Base-by-base conservation (phyloP, 2,797 vertebrate genomes). In the Myiothlypis coronata region DNA sequence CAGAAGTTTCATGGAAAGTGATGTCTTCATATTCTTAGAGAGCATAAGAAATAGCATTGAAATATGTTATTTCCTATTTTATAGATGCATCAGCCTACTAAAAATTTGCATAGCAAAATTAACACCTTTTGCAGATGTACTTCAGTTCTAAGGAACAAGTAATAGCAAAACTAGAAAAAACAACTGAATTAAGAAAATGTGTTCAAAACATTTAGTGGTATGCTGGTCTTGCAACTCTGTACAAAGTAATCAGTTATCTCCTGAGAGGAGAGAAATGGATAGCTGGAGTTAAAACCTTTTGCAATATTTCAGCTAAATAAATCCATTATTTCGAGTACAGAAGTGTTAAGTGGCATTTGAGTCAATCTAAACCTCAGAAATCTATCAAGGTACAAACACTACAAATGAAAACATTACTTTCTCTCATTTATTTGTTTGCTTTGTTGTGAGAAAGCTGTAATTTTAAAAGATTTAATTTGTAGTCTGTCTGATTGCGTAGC, bases 381-480 rank as follows among this genome's bases (percentile, higher is more conserved):
- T 68, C 22, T 14, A 37, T 60, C 53, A 85, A 12, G 17, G 16
- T 28, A n/a, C 43, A 83, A 87, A 57, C 16, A 34, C 8, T 78
- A 32, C 15, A 81, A 60, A 91, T 76, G 32, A 83, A 81, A 94
- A 65, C 18, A 22, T 87, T 53, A 23, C 83, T 87, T 83, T 77
- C 22, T 60, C 34, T 85, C 52, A 49, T 92, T 74, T 75, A 65
- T 65, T 86, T 90, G 35, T 94, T 91, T 95, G 50, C 28, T 87
- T 80, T 78, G 43, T 78, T 85, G 34, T 37, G 52, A 91, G 81
- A 95, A 93, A 83, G 32, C 64, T 78, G 43, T 84, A 94, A 91
- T 76, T 55, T 90, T 69, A 56, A 87, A 83, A 37, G 2, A 67
- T 87, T 41, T 85, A 59, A 85, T 88, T 93, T 88, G 77, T 50